Evolutionary conservation across 1,140 invertebrate species (phyloP), one percentile per base, ranked within the genome.

Genomic region (Temnothorax nylanderi): DNA sequence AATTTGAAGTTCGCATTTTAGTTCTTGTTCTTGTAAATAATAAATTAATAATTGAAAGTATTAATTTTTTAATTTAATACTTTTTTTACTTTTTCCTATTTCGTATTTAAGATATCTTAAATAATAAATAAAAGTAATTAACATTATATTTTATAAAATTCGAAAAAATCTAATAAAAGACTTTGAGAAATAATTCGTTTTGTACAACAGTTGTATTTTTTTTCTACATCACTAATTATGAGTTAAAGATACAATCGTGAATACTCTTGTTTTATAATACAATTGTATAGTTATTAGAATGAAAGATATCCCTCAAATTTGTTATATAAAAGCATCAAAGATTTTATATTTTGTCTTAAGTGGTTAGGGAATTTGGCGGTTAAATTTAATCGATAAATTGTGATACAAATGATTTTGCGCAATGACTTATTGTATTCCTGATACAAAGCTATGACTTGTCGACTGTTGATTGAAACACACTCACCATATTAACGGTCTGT

Each of bases 391-490:
- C 2, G 41, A 44, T 41, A 47, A 16, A 5, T 2, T 74, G 18
- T 2, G 54, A 49, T 51, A 75, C 11, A 21, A 49, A 37, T 37
- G 10, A 78, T 47, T 8, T 76, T 11, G 16, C 41, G 21, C 37
- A 56, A 32, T 32, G 51, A 82, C 32, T 41, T 54, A 11, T 1
- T 21, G 26, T 18, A 41, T 74, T 13, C 3, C 26, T 34, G 41
- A 37, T 49, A 34, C 65, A 84, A 81, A 84, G 80, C 80, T 32
- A 16, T 75, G 80, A 84, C 69, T 60, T 74, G 80, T 60, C 69
- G 32, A 78, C 54, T 65, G 82, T 65, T 78, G 74, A 89, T 86
- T 81, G 82, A 76, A 89, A 80, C 87, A 74, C 62, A 75, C 41
- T 60, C 44, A 13, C 13, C 26, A 77, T 69, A 90, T 89, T 89